Base-by-base conservation (phyloP, 2,888 invertebrate genomes). In the Leucophenga montana region DNA sequence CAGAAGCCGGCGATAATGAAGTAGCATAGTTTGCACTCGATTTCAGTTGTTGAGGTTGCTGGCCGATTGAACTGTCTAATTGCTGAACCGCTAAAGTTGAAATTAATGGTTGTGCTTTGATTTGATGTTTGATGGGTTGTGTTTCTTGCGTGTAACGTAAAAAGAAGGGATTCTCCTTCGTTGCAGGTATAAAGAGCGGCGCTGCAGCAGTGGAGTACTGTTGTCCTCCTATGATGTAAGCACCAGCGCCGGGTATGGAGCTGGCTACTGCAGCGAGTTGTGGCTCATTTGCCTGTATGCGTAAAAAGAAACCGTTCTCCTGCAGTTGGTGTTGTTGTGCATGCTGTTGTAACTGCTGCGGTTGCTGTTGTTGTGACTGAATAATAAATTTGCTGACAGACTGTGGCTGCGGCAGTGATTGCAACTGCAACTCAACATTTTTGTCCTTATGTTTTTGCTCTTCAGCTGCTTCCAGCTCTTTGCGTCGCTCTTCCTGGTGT, bases 261-360 rank as follows among this genome's bases (percentile, higher is more conserved):
- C 39, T 53, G 22, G 18, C 72, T 59, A 70, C 67, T 16, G n/a
- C 54, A n/a, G 31, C n/a, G n/a, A 14, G 8, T 16, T 54, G 33
- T 20, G 73, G 74, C 54, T 77, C 79, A 5, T 61, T 70, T 3
- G 75, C 66, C 16, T 82, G 83, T 4, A 83, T 80, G 66, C 79
- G 79, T 70, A 85, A 56, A 11, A 83, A 76, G 75, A 80, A 83
- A 0, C 79, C 80, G 16, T 80, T 83, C 48, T 79, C 75, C 31
- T 82, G 83, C 69, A 74, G 74, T 66, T 82, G 85, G 68, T 78
- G 78, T 27, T 20, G 22, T n/a, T 46, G 46, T 48, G 16, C n/a
- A 14, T 67, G 59, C 11, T 22, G 22, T 11, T 54, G 50, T 14
- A 18, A 8, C 50, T 50, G 50, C 48, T 75, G 79, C 2, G 72